Evolutionary conservation across 53 echinoderm and acorn worm species (phyloP), one percentile per base, ranked within the genome.

Genomic region (Mesocentrotus franciscanus): DNA sequence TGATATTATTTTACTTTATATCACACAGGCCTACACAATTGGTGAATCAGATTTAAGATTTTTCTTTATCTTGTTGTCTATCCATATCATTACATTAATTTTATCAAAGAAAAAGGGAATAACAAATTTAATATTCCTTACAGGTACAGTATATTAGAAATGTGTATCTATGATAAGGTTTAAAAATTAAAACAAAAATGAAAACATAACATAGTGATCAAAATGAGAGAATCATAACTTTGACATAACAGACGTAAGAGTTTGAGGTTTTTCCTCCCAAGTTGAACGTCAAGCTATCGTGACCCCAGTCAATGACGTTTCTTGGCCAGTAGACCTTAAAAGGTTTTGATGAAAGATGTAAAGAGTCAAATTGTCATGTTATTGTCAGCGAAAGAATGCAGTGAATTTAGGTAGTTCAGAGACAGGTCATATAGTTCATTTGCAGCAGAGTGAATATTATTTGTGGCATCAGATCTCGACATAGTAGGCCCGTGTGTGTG

Each of bases 271-370:
- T 27, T 87, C 58, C 58, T 58, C 12, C 58, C 58, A 87, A 58
- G 58, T 26, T 56, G 20, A 56, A 56, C 85, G 26, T 55, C 55
- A 85, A 49, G 85, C 85, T 18, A 24, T 55, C 22, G 24, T 55
- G 85, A 85, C 56, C 56, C 56, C 56, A 85, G 24, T 56, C 85
- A 85, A 55, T 49, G 56, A 85, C 85, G 85, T 85, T 85, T 85
- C 85, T 85, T 24, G 85, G 85, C 24, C 85, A 85, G 56, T 26
- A 85, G 85, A 85, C 85, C 85, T 49, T 85, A 55, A 85, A 85
- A 85, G 78, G 85, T 85, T 85, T 85, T 8, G 24, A 24, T 85
- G 85, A 85, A 55, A 85, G 85, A 85, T 10, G 56, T 24, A 85
- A 49, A 85, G 56, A 85, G 56, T 56, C 56, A 24, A 22, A 55